Evolutionary conservation across 2,113 vertebrate species (phyloP).

Genomic region (Opisthocomus hoazin): DNA sequence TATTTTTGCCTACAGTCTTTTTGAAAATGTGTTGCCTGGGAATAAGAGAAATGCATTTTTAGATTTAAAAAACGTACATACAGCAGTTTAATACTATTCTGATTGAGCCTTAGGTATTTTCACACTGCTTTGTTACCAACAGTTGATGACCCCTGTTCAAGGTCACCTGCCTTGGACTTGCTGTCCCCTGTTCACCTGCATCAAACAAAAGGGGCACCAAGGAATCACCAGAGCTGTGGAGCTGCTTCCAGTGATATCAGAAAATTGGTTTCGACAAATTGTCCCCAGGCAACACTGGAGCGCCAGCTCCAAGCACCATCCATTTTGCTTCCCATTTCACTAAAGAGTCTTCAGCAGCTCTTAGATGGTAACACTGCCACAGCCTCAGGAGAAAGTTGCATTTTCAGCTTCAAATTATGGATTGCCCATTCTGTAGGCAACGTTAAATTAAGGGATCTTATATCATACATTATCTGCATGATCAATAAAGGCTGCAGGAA

Average conservation of each 20-base stretch:
- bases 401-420: background rate
- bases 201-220: background rate
- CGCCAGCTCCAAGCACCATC: background rate
- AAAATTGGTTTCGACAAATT: background rate
- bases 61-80: background rate
- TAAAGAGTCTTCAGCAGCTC: background rate
- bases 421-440: background rate
- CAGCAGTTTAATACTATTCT: background rate
- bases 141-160: background rate
- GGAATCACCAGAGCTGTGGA: background rate
- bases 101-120: background rate
- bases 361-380: rapidly evolving
- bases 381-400: background rate
- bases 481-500: background rate
- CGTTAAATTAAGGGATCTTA: background rate
- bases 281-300: background rate
- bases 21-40: background rate
- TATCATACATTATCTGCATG: background rate
- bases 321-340: background rate
- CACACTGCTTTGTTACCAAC: background rate
- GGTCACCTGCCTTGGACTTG: background rate
- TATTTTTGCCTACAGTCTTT: background rate
- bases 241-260: background rate
- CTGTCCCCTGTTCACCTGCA: background rate
- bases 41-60: background rate